A percentile compares a stretch with the other conserved stretches of the same genome.
Evolutionary conservation across 2,888 invertebrate species (phyloP).

Genomic region (Chloromyia formosa): DNA sequence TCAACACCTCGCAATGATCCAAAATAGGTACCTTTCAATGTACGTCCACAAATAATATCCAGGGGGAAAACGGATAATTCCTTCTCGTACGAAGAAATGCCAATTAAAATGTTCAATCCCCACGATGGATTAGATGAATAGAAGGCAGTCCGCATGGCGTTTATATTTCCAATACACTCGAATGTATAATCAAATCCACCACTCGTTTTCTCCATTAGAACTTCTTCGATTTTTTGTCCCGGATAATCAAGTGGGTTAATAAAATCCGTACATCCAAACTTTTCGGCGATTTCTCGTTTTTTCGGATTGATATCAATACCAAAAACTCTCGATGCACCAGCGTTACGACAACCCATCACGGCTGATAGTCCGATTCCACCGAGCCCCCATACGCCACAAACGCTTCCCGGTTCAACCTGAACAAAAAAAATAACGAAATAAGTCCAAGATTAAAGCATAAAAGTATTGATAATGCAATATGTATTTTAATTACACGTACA

Average conservation of each 20-base stretch:
- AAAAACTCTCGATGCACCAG: constrained; percentile 86
- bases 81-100: constrained; percentile 96
- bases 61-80: constrained; percentile 97
- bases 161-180: constrained; percentile 96
- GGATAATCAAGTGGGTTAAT: constrained; percentile 88
- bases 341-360: constrained; percentile 84
- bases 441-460: too few relatives aligned
- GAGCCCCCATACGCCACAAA: constrained; percentile 91
- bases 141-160: constrained; percentile 80
- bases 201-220: constrained; percentile 87
- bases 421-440: constrained; percentile 61
- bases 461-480: too few relatives aligned
- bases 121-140: constrained; percentile 97
- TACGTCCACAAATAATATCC: constrained; percentile 96
- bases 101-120: constrained; percentile 97
- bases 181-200: constrained; percentile 98
- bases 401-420: constrained; percentile 85
- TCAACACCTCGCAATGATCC: constrained; percentile 97
- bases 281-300: constrained; percentile 80
- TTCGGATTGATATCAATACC: constrained; percentile 86
- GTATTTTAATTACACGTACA: too few relatives aligned
- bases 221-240: constrained; percentile 82
- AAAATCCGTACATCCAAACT: constrained; percentile 94
- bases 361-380: constrained; percentile 94
- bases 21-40: constrained; percentile 95